Percentiles rank a stretch among this genome's conserved stretches.
These are phyloP conservation scores for Cecropterus lyciades DNA, from an alignment of 1,140 invertebrate species.

Conservation along the genomic window DNA sequence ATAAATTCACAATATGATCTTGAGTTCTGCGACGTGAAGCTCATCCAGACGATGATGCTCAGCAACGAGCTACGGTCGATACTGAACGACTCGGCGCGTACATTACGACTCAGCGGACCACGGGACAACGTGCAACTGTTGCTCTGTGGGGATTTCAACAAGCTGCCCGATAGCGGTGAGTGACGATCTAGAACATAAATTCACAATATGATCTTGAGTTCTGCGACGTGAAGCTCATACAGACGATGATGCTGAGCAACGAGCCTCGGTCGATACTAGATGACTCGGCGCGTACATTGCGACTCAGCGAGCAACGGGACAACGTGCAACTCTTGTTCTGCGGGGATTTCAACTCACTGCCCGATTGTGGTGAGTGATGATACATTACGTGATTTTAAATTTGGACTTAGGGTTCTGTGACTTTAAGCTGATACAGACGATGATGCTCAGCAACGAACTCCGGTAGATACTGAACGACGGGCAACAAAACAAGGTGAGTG, in stretches of 20 bases:
- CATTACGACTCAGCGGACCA: slow-evolving; percentile 84
- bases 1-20: too few species aligned
- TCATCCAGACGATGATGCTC: slow-evolving; percentile 99
- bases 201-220: slow-evolving; percentile 99
- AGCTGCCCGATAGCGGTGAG: too few species aligned
- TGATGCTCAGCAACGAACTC: slow-evolving; percentile 99
- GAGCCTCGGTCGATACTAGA: slow-evolving; percentile 85
- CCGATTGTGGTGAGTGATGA: too few species aligned
- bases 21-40: slow-evolving; percentile 95
- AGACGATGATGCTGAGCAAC: slow-evolving; percentile 55
- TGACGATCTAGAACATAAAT: too few species aligned
- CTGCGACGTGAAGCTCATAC: slow-evolving; percentile 80
- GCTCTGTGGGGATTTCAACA: slow-evolving; percentile 98
- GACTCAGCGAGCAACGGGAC: slow-evolving; percentile 86
- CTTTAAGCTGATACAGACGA: slow-evolving; percentile 99
- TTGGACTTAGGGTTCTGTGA: slow-evolving; percentile 84
- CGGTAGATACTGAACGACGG: slow-evolving; percentile 92
- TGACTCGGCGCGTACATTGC: slow-evolving; percentile 88
- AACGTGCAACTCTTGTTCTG: slow-evolving; percentile 97
- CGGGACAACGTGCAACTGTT: slow-evolving; percentile 95
- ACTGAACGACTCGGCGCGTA: slow-evolving; percentile 90
- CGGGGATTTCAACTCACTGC: slow-evolving; percentile 95
- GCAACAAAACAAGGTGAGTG: slow-evolving; percentile 87
- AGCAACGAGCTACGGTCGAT: slow-evolving; percentile 95
- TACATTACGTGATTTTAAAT: too few species aligned